Evolutionary conservation across 1,140 invertebrate genomes (phyloP).

Genomic region (Gryllus bimaculatus): DNA sequence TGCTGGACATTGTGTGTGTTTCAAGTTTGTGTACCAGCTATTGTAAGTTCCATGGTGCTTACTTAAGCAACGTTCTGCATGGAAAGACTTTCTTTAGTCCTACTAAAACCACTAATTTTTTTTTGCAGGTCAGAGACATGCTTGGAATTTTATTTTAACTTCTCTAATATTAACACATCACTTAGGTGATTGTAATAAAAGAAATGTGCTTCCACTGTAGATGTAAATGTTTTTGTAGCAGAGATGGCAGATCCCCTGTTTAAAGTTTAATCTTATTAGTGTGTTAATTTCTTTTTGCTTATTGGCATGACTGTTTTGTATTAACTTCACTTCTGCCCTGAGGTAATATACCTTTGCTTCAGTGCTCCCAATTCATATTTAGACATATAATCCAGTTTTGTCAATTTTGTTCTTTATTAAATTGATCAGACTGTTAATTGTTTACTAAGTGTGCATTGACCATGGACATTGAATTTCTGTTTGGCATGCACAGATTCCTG

Average conservation of each 20-base stretch:
- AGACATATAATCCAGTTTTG: no score
- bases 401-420: not conserved
- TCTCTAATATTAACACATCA: not conserved
- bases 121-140: conserved; percentile 1
- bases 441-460: no score
- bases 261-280: not conserved
- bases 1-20: not conserved
- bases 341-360: not conserved
- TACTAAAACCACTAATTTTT: conserved; percentile 2
- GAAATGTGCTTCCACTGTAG: not conserved
- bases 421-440: not conserved
- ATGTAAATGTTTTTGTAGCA: not conserved
- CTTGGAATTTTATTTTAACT: not conserved
- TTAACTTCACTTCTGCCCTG: not conserved
- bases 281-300: not conserved
- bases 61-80: not conserved
- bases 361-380: not conserved
- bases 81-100: not conserved
- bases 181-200: not conserved
- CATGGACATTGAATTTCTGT: no score
- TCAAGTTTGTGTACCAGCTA: conserved; percentile 9
- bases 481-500: not conserved
- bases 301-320: not conserved
- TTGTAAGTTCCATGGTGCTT: conserved; percentile 16
- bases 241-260: not conserved